Percentiles rank a stretch among this genome's conserved stretches.
phyloP scores from a whole-genome alignment of 2,888 invertebrate genomes.

The Dasypolia templi region DNA sequence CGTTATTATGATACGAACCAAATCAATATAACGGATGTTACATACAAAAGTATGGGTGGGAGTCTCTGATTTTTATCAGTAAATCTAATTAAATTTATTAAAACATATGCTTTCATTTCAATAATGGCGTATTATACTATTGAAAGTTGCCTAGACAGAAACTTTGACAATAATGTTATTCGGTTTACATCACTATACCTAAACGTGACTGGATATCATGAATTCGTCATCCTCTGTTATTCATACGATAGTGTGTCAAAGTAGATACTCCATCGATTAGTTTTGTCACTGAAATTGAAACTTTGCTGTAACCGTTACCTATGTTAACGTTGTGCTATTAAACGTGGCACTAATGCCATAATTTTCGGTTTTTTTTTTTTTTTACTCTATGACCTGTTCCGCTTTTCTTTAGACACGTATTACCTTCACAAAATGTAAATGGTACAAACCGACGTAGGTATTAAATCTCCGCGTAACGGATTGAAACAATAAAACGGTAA shows the following conservation, averaged over 20 bases:
- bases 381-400: neutral
- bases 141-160: neutral
- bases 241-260: neutral
- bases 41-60: too few species aligned
- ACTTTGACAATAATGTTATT: neutral
- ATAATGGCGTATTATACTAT: neutral
- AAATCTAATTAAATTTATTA: too few species aligned
- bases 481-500: neutral
- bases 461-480: neutral
- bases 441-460: neutral
- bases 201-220: neutral
- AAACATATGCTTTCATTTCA: neutral
- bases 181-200: neutral
- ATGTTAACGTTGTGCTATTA: neutral
- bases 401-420: neutral
- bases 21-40: too few species aligned
- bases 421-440: neutral
- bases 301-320: neutral
- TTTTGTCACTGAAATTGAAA: conserved; percentile 14
- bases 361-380: neutral
- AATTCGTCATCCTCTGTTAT: conserved; percentile 9
- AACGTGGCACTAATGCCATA: neutral
- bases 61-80: too few species aligned
- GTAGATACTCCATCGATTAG: neutral
- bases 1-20: too few species aligned